Percentiles rank a stretch among this genome's conserved stretches.
Conservation (phyloP, 2,797 vertebrate genomes). For the Oreonectes daqikongensis region DNA sequence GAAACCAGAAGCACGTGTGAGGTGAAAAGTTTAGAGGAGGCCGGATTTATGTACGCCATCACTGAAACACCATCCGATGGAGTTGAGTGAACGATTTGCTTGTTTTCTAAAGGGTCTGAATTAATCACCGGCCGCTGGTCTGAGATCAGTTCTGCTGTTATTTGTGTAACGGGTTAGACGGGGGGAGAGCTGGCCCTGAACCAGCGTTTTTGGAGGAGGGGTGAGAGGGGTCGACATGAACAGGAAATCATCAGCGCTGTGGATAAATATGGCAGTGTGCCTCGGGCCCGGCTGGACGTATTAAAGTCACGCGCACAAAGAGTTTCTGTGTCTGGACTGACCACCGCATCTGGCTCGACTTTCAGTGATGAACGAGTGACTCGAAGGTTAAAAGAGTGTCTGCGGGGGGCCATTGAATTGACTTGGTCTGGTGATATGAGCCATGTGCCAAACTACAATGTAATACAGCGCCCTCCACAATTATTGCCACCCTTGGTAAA, state of each 20-base stretch:
- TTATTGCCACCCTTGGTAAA: no score
- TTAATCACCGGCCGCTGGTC: constrained; percentile 15
- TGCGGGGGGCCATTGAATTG: neutral
- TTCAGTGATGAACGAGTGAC: constrained; percentile 44
- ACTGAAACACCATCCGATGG: constrained; percentile 57
- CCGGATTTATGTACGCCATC: constrained; percentile 55
- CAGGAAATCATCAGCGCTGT: constrained; percentile 50
- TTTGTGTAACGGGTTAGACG: neutral
- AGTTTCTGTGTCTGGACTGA: constrained; percentile 50
- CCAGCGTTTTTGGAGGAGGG: neutral
- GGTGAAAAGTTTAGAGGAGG: constrained; percentile 52
- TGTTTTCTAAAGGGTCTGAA: constrained; percentile 35
- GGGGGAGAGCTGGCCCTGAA: constrained; percentile 16
- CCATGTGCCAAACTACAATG: constrained; percentile 11
- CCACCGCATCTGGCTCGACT: constrained; percentile 44
- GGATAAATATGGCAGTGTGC: constrained; percentile 51
- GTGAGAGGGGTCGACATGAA: constrained; percentile 17
- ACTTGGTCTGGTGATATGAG: constrained; percentile 31
- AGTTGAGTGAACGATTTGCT: constrained; percentile 35
- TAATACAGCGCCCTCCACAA: no score
- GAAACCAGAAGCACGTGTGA: constrained; percentile 53
- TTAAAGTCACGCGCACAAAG: constrained; percentile 50
- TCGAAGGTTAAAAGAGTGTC: constrained; percentile 36
- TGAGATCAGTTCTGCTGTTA: constrained; percentile 1
- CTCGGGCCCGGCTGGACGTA: constrained; percentile 18